Conservation (phyloP, 2,113 vertebrate genomes). For the Ifrita kowaldi region DNA sequence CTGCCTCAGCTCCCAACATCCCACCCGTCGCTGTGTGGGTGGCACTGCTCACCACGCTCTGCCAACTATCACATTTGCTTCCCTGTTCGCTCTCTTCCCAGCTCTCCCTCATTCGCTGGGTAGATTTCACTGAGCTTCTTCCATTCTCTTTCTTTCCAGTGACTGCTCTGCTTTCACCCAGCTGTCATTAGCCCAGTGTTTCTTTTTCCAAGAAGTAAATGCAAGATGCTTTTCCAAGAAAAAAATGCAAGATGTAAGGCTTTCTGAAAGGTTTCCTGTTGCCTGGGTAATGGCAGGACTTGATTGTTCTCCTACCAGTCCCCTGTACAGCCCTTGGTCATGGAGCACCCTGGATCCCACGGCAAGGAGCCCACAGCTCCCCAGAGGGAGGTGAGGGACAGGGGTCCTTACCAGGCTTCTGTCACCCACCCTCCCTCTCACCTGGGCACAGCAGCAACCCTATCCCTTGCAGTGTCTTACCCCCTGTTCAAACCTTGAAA, state of each 20-base stretch:
- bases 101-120: background rate
- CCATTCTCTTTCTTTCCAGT: background rate
- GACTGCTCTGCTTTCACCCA: background rate
- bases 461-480: background rate
- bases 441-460: background rate
- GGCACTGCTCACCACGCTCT: background rate
- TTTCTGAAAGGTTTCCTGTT: background rate
- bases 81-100: background rate
- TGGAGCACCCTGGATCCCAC: fast-evolving
- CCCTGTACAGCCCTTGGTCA: background rate
- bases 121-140: background rate
- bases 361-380: background rate
- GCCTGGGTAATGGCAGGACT: background rate
- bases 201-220: background rate
- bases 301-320: background rate
- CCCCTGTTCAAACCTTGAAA: background rate
- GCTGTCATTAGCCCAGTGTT: background rate
- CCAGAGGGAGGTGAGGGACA: background rate
- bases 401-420: background rate
- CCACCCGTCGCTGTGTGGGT: background rate
- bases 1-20: background rate
- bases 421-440: background rate
- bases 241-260: background rate
- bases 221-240: background rate
- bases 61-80: constrained; percentile 19